A percentile compares a stretch with the other conserved stretches of the same genome.
Conservation (phyloP, 2,797 vertebrate species). For the Calcarius lapponicus region DNA sequence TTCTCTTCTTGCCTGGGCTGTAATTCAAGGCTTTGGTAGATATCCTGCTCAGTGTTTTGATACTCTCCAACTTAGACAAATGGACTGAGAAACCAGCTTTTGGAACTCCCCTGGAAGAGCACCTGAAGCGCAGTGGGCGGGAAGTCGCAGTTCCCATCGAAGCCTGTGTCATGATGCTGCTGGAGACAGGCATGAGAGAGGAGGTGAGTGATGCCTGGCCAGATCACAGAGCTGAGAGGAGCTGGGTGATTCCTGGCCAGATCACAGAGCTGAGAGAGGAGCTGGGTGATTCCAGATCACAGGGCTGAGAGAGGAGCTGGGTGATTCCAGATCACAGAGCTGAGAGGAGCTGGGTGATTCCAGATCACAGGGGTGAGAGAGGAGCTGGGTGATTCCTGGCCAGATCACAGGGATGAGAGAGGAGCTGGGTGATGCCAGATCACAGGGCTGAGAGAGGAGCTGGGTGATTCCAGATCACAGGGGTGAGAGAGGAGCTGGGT, state of each 20-base stretch:
- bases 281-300: slow-evolving; percentile 69
- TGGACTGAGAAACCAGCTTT: slow-evolving; percentile 98
- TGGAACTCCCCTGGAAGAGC: slow-evolving; percentile 91
- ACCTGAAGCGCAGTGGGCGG: slow-evolving; percentile 92
- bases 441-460: slow-evolving; percentile 65
- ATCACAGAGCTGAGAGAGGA: neutral
- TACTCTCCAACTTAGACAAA: slow-evolving; percentile 83
- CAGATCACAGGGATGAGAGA: no score
- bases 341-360: slow-evolving; percentile 75
- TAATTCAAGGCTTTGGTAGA: neutral
- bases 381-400: slow-evolving; percentile 81
- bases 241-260: no score
- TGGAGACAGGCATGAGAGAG: slow-evolving; percentile 96
- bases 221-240: slow-evolving; percentile 59
- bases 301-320: slow-evolving; percentile 78
- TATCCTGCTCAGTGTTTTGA: slow-evolving; percentile 37
- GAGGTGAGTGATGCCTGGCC: slow-evolving; percentile 78
- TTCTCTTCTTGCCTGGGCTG: neutral
- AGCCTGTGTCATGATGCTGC: slow-evolving; percentile 97
- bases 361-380: slow-evolving; percentile 77
- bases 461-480: slow-evolving; percentile 36
- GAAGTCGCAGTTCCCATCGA: slow-evolving; percentile 94
- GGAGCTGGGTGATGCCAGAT: no score
- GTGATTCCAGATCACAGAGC: rapidly evolving
- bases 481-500: slow-evolving; percentile 78